Base-by-base conservation (phyloP, 2,113 vertebrate species). In the Sphyrna mokarran region DNA sequence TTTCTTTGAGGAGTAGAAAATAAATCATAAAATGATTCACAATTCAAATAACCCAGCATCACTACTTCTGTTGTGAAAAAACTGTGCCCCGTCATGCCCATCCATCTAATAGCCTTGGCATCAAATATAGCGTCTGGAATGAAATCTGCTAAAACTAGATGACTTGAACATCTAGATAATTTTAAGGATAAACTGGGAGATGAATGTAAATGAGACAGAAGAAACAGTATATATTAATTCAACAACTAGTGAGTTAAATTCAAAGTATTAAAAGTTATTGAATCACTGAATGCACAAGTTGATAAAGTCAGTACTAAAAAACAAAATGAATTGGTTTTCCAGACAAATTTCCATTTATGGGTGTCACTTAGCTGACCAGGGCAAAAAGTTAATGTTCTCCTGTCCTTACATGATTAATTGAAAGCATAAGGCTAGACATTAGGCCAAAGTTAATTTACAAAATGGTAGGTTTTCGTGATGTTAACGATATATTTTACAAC, bases 361-460 rank as follows among this genome's bases (percentile, higher is more conserved):
- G 89, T 91, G 26, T 91, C 58, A 91, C 89, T 16, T 58, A 91
- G 13, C 89, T 63, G 54, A 63, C 58, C 18, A n/a, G 58, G 5
- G 33, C 16, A 10, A 63, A 66, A 89, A 48, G 43, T 61, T 29
- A 89, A 93, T 68, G 58, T 37, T 93, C 63, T 18, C 5, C 26
- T 93, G 89, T 66, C 89, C 63, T n/a, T 37, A 66, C n/a, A n/a
- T 68, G 89, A 93, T 66, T 93, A 68, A 68, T 66, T 93, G 89
- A 66, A 66, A 33, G 18, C 89, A 90, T 29, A 20, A 33, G 61
- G 3, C 54, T n/a, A 90, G 61, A 63, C 48, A 87, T 91, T n/a
- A 91, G 16, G 61, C 61, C 18, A 18, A 93, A 37, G 14, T 20
- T 18, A 37, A n/a, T 93, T 37, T 58, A 40, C 89, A 90, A 61